Evolutionary conservation across 2,797 vertebrate species (phyloP).

Genomic region (Sorex maritimensis): DNA sequence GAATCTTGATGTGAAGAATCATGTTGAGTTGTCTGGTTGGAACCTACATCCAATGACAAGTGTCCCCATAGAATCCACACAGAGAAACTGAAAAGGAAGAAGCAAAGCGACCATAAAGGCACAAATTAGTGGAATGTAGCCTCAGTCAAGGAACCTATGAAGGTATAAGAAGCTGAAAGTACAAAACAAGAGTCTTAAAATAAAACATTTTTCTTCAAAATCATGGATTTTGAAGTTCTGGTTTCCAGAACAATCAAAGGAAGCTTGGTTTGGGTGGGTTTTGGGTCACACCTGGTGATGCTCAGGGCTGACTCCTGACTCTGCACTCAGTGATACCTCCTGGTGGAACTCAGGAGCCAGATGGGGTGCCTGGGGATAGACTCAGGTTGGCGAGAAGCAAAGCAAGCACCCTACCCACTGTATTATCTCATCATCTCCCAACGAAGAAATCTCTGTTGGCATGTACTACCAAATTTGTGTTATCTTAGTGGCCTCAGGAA

Average conservation of each 20-base stretch:
- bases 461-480: not conserved
- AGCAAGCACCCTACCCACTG: no score
- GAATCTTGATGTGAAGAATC: constrained; percentile 2
- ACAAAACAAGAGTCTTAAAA: not conserved
- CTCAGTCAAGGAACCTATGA: not conserved
- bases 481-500: not conserved
- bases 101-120: not conserved
- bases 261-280: no score
- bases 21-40: not conserved
- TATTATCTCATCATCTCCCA: no score
- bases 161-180: not conserved
- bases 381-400: not conserved
- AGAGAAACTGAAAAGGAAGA: not conserved
- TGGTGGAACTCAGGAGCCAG: no score
- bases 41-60: not conserved
- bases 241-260: not conserved
- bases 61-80: not conserved
- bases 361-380: not conserved
- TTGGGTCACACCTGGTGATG: no score
- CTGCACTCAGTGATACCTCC: no score
- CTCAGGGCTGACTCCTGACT: no score
- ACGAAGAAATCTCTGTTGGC: not conserved
- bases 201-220: no score
- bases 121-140: not conserved
- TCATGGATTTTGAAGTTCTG: not conserved